phyloP scores from a whole-genome alignment of 2,888 invertebrate genomes.

The Pterostichus niger region DNA sequence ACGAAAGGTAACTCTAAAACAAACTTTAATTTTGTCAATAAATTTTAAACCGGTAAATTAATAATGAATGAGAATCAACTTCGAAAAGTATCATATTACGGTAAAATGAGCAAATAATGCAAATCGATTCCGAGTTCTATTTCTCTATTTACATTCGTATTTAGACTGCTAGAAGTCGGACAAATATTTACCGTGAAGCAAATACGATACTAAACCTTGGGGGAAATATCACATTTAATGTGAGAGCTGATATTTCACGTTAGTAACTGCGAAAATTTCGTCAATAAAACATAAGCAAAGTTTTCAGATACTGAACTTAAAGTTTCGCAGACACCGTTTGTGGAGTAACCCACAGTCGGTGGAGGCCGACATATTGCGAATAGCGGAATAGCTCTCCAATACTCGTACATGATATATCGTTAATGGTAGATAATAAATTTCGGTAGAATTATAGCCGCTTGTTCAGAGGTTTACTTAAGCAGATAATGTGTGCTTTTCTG shows the following conservation, averaged over 20 bases:
- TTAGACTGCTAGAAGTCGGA: constrained; percentile 27
- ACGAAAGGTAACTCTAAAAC: too few relatives aligned
- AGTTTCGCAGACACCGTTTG: constrained; percentile 11
- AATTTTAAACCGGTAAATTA: too few relatives aligned
- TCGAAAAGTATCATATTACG: neutral
- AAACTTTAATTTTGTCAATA: too few relatives aligned
- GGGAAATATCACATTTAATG: constrained; percentile 25
- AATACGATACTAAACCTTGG: constrained; percentile 30
- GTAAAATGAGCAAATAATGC: constrained; percentile 34
- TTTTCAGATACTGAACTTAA: constrained; percentile 47
- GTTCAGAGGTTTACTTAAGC: constrained; percentile 62
- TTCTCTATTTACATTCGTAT: constrained; percentile 30
- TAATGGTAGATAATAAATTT: constrained; percentile 63
- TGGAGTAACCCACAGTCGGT: neutral
- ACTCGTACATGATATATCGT: constrained; percentile 64
- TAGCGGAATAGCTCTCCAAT: constrained; percentile 51
- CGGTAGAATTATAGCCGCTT: constrained; percentile 54
- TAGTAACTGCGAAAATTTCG: constrained; percentile 49
- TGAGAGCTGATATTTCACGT: constrained; percentile 22
- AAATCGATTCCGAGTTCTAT: constrained; percentile 26
- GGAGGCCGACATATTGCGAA: constrained; percentile 44
- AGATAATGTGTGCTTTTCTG: constrained; percentile 64
- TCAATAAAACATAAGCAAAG: constrained; percentile 56
- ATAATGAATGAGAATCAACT: constrained; percentile 11
- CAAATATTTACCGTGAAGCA: constrained; percentile 34